phyloP scores from a whole-genome alignment of 2,888 invertebrate genomes.

The Apamea crenata region DNA sequence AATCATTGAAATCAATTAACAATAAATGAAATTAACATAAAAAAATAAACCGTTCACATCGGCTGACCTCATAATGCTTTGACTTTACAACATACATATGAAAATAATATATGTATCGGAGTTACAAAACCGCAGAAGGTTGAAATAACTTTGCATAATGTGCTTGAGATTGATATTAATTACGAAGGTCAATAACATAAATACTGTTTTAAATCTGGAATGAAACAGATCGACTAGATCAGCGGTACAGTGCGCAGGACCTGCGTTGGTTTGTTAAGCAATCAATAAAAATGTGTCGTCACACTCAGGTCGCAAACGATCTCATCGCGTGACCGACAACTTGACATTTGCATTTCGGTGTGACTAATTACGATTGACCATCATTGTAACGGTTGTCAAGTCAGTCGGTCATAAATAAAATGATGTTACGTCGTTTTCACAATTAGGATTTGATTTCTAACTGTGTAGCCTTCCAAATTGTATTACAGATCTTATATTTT shows the following conservation, averaged over 20 bases:
- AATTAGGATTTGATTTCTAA: conserved; percentile 37
- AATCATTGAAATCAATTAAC: conserved; percentile 66
- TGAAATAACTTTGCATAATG: conserved; percentile 70
- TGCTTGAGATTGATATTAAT: conserved; percentile 63
- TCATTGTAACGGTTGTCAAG: conserved; percentile 69
- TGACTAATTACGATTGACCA: conserved; percentile 77
- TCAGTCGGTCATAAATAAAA: conserved; percentile 50
- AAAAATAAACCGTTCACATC: conserved; percentile 58
- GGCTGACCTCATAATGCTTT: conserved; percentile 64
- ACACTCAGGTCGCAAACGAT: conserved; percentile 66
- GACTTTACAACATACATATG: conserved; percentile 69
- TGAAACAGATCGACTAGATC: conserved; percentile 33
- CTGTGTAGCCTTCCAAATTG: conserved; percentile 21
- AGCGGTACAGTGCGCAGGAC: conserved; percentile 55
- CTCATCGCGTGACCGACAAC: conserved; percentile 71
- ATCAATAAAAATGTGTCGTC: conserved; percentile 68
- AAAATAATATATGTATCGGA: conserved; percentile 61
- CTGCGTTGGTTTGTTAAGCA: conserved; percentile 50
- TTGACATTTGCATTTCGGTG: conserved; percentile 81
- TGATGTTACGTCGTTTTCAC: conserved; percentile 25
- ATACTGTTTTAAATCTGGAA: conserved; percentile 40
- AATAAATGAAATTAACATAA: conserved; percentile 70
- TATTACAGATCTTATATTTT: conserved; percentile 29
- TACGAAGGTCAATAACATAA: conserved; percentile 68
- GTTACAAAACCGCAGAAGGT: conserved; percentile 74